Base-by-base conservation (phyloP, 1,140 invertebrate species). In the Nasonia longicornis region DNA sequence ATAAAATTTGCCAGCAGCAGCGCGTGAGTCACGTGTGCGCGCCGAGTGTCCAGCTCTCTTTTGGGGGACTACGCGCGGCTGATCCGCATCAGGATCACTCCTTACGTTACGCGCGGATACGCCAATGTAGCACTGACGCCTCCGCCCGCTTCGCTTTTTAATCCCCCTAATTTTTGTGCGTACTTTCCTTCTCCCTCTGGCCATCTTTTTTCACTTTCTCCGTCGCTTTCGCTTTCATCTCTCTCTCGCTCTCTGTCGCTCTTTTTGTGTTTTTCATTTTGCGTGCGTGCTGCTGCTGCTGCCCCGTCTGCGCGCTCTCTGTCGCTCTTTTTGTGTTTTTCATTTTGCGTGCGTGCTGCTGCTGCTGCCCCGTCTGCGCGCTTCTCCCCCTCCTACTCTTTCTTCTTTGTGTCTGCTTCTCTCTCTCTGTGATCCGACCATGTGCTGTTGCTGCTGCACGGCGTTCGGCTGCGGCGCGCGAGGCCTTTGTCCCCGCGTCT, bases 81-180 rank as follows among this genome's bases (percentile, higher is more conserved):
- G 64, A 4, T 58, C 4, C 16, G 64, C 2, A 6, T 3, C 31
- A 35, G 31, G 10, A 67, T 26, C 3, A 31, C 63, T 26, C 26
- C 22, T 48, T 48, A 48, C 45, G 45, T 48, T 48, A 12, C 48
- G 3, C 16, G 48, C 48, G 48, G 10, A 52, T 16, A 16, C 48
- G 48, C 48, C 48, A 42, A 42, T 58, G 52, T 16, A 20, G 22
- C 64, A 67, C 64, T 1, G 26, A 29, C 58, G 14, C 31, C 42
- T 42, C 48, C 73, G 26, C 71, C 31, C 42, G 20, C 12, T n/a
- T 20, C 71, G 29, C 45, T 58, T 76, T 76, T 76, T 76, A 38
- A 76, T 76, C 52, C 76, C 35, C 45, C 70, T 12, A 72, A 83
- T 84, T 77, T 52, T 35, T 31, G 10, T 38, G 26, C 35, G 22